phyloP scores from a whole-genome alignment of 2,888 invertebrate genomes.

The Ypsolopha scabrella region DNA sequence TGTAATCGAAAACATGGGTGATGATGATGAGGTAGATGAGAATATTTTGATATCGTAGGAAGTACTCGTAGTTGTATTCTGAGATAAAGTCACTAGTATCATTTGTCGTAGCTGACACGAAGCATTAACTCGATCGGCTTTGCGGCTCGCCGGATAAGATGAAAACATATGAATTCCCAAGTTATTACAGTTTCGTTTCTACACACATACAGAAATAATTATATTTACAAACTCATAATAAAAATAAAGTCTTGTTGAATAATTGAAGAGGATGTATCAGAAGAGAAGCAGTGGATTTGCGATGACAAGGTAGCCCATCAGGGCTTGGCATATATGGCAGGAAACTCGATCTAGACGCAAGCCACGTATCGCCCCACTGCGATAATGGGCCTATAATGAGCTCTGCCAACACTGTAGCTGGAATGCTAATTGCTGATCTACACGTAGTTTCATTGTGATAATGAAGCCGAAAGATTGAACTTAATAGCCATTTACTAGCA shows the following conservation, averaged over 20 bases:
- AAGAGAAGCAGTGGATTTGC: constrained; percentile 1
- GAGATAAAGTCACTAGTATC: constrained; percentile 8
- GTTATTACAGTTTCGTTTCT: not conserved
- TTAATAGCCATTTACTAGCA: no score
- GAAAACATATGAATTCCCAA: not conserved
- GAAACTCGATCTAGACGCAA: constrained; percentile 27
- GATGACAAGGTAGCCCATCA: constrained; percentile 25
- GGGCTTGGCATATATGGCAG: constrained; percentile 14
- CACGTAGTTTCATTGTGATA: constrained; percentile 3
- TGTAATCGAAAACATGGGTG: no score
- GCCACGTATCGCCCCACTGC: constrained; percentile 40
- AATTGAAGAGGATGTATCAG: constrained; percentile 27
- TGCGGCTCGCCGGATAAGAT: not conserved
- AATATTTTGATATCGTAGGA: not conserved
- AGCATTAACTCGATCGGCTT: constrained; percentile 7
- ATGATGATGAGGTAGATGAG: constrained; percentile 8
- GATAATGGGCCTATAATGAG: constrained; percentile 52
- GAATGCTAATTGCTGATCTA: constrained; percentile 8
- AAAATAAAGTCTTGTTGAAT: constrained; percentile 16
- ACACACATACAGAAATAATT: not conserved
- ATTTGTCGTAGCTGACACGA: constrained; percentile 14
- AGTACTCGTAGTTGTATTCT: not conserved
- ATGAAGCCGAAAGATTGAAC: not conserved
- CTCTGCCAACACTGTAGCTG: constrained; percentile 22
- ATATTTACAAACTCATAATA: not conserved